Conservation (phyloP, 2,888 invertebrate species). For the Dermolepida albohirtum region DNA sequence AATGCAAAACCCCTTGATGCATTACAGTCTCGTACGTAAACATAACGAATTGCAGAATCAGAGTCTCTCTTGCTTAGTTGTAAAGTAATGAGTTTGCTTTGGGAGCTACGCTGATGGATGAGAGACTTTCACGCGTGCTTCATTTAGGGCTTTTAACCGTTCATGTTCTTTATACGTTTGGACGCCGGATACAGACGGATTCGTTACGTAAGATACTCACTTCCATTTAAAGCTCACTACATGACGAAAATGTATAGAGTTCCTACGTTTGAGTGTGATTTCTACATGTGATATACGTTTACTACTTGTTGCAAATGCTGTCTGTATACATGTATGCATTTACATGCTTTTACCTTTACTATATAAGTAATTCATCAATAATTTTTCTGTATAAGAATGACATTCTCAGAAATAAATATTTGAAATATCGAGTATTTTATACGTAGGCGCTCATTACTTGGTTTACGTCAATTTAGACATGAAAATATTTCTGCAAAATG, state of each 20-base stretch:
- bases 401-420: too few species aligned
- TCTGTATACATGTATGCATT: slow-evolving; percentile 5
- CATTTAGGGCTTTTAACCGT: slow-evolving; percentile 59
- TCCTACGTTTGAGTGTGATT: slow-evolving; percentile 22
- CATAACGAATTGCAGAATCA: slow-evolving; percentile 58
- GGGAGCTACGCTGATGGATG: slow-evolving; percentile 56
- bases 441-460: too few species aligned
- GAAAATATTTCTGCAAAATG: too few species aligned
- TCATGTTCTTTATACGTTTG: slow-evolving; percentile 49
- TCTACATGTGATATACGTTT: slow-evolving; percentile 14
- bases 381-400: too few species aligned
- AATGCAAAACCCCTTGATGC: slow-evolving; percentile 57
- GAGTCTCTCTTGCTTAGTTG: slow-evolving; percentile 53
- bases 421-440: too few species aligned
- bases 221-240: slow-evolving; percentile 31
- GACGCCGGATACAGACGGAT: slow-evolving; percentile 43
- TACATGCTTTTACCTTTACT: neutral
- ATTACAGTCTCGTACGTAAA: slow-evolving; percentile 57
- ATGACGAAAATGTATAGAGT: slow-evolving; percentile 11
- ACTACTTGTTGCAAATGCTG: slow-evolving; percentile 36
- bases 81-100: slow-evolving; percentile 61
- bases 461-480: too few species aligned
- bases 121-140: slow-evolving; percentile 58
- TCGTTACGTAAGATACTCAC: slow-evolving; percentile 31
- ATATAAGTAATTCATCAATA: too few species aligned